phyloP scores from a whole-genome alignment of 2,888 invertebrate species.

The Clepsis dumicolana region DNA sequence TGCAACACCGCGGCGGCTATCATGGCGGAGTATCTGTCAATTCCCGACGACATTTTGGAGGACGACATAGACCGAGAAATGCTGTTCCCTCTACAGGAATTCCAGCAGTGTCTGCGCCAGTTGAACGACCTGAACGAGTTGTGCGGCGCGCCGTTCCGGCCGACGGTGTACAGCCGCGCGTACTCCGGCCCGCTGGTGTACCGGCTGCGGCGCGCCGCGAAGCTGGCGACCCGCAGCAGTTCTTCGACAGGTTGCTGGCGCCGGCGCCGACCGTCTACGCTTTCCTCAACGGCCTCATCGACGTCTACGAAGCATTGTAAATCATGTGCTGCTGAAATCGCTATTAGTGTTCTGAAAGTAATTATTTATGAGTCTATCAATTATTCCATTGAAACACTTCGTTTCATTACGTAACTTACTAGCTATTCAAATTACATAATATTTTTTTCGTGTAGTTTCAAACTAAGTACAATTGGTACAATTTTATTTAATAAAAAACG shows the following conservation, averaged over 20 bases:
- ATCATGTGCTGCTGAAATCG: not conserved
- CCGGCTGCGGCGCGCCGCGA: conserved; percentile 48
- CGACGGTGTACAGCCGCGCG: conserved; percentile 50
- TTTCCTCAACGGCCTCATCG: conserved; percentile 20
- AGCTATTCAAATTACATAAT: no score
- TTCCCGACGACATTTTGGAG: conserved; percentile 25
- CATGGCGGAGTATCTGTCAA: conserved; percentile 47
- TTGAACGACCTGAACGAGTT: conserved; percentile 59
- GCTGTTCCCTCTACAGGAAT: conserved; percentile 51
- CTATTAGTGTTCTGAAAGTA: not conserved
- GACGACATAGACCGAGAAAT: conserved; percentile 44
- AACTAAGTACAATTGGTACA: no score
- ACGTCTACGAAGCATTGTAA: not conserved
- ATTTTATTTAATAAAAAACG: no score
- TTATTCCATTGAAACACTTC: not conserved
- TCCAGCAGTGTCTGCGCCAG: conserved; percentile 56
- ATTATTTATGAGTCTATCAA: no score
- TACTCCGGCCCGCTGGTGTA: conserved; percentile 59
- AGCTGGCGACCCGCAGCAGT: conserved; percentile 1
- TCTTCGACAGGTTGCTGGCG: conserved; percentile 21
- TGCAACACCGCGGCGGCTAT: conserved; percentile 44
- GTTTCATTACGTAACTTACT: no score
- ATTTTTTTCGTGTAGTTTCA: no score
- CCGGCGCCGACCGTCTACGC: conserved; percentile 33
- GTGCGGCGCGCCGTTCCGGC: conserved; percentile 54